A percentile compares a stretch with the other conserved stretches of the same genome.
Conservation (phyloP, 2,888 invertebrate genomes). For the Drosophila nr. perissopoda region DNA sequence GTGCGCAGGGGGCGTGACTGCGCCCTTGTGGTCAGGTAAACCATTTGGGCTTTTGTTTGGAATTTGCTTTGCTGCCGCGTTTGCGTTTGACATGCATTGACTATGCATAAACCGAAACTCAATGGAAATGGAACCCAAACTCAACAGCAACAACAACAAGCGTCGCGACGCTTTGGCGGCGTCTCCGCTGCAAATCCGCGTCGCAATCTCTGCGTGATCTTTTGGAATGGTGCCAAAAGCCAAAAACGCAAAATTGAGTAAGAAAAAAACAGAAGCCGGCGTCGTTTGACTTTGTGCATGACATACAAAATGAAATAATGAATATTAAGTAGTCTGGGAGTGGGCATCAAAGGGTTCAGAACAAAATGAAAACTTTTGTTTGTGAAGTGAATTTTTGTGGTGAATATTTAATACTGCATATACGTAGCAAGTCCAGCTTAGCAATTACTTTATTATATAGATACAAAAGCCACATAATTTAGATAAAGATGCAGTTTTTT, state of each 20-base stretch:
- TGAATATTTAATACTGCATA: neutral
- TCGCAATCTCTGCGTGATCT: conserved; percentile 70
- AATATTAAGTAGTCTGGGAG: conserved; percentile 56
- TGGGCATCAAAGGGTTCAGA: conserved; percentile 5
- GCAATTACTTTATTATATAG: neutral
- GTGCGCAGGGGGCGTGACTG: neutral
- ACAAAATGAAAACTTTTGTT: conserved; percentile 17
- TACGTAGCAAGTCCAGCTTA: neutral
- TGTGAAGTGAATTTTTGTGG: neutral
- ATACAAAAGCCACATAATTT: too few species aligned
- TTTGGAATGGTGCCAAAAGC: conserved; percentile 60
- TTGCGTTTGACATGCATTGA: conserved; percentile 78
- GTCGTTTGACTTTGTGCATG: conserved; percentile 67
- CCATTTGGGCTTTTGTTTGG: conserved; percentile 63
- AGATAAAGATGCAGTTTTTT: neutral
- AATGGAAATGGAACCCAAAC: conserved; percentile 20
- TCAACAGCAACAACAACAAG: conserved; percentile 5
- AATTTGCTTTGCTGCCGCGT: conserved; percentile 44
- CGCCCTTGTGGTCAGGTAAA: conserved; percentile 70
- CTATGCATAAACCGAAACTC: conserved; percentile 59
- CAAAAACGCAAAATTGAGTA: conserved; percentile 26
- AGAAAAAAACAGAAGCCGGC: conserved; percentile 18
- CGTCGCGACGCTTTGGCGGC: conserved; percentile 61
- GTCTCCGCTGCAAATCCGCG: conserved; percentile 58
- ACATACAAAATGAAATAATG: conserved; percentile 66